phyloP scores from a whole-genome alignment of 2,888 invertebrate genomes.

The Drosophila picticornis region DNA sequence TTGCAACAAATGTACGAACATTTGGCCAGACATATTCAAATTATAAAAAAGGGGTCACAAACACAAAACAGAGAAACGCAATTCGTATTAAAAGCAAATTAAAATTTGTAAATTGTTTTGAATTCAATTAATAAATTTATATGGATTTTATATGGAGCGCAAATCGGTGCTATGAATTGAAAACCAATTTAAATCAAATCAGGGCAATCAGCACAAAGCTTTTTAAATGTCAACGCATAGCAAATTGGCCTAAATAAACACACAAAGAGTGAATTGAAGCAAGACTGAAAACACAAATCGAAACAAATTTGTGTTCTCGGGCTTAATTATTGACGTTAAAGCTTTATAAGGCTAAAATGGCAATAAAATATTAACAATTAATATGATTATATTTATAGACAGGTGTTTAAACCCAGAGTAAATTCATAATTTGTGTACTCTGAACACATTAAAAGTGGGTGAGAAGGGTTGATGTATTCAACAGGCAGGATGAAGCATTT shows the following conservation, averaged over 20 bases:
- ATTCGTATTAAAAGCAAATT: not conserved
- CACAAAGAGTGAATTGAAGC: not conserved
- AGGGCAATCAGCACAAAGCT: not conserved
- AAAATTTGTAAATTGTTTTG: not conserved
- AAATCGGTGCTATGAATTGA: not conserved
- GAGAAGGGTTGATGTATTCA: not conserved
- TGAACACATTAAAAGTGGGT: too few relatives aligned
- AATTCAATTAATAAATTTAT: not conserved
- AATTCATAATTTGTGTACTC: not conserved
- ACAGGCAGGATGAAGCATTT: not conserved
- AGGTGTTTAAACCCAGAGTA: not conserved
- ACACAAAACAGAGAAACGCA: not conserved
- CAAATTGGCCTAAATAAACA: not conserved
- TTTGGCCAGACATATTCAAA: not conserved
- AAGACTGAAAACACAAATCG: not conserved
- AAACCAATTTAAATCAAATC: not conserved
- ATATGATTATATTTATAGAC: not conserved
- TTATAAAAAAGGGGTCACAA: not conserved
- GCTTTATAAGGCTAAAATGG: not conserved
- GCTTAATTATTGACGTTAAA: not conserved
- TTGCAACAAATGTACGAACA: too few relatives aligned
- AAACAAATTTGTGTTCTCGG: not conserved
- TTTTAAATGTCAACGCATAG: not conserved
- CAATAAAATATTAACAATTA: not conserved
- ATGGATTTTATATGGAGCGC: not conserved